Conservation (phyloP, 2,113 vertebrate species). For the Lonchura striata region DNA sequence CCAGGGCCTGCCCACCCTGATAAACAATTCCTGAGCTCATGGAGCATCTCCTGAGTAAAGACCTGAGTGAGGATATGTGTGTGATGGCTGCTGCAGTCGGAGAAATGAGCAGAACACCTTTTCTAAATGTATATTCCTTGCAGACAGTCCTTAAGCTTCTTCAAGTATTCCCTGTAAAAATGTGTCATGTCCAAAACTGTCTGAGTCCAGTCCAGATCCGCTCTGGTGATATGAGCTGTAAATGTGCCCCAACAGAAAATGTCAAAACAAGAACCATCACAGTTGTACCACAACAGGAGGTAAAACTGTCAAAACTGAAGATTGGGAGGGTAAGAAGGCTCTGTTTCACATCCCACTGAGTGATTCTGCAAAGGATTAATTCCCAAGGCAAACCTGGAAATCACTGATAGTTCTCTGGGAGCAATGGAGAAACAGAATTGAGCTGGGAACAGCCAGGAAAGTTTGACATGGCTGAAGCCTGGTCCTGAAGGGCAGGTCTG, state of each 20-base stretch:
- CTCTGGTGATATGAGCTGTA: not conserved
- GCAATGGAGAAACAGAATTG: not conserved
- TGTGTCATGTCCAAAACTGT: not conserved
- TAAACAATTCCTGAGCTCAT: not conserved
- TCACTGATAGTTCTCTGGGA: not conserved
- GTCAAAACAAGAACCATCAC: not conserved
- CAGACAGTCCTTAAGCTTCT: not conserved
- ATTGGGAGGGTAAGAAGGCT: not conserved
- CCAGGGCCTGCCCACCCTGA: not conserved
- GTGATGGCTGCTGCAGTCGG: not conserved
- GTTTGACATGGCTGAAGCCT: not conserved
- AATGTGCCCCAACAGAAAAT: not conserved
- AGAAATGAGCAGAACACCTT: not conserved
- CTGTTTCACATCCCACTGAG: fast-evolving
- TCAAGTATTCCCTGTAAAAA: not conserved
- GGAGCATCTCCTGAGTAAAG: not conserved
- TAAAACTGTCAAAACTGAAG: not conserved
- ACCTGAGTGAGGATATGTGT: not conserved
- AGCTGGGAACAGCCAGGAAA: not conserved
- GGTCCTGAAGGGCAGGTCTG: not conserved
- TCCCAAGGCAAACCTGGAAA: not conserved
- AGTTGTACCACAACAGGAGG: not conserved
- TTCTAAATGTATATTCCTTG: not conserved
- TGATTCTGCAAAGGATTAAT: not conserved
- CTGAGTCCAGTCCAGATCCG: not conserved